These are phyloP conservation scores for Halichoerus grypus DNA, from an alignment of 2,113 vertebrate species.

Conservation along the genomic window DNA sequence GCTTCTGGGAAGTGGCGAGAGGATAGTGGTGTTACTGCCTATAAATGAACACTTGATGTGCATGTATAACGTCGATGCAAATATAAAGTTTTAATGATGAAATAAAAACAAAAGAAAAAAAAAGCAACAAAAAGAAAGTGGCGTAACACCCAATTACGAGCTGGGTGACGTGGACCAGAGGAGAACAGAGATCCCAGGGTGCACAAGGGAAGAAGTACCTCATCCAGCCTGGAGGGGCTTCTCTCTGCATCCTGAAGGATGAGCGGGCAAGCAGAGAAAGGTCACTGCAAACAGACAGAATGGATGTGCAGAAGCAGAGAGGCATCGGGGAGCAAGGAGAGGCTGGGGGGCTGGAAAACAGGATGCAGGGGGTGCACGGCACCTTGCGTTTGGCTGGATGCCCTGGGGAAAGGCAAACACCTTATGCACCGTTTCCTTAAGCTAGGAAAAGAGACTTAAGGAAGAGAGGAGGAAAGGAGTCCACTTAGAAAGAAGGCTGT, in stretches of 20 bases:
- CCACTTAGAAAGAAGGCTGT: background rate
- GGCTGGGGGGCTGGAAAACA: background rate
- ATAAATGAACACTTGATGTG: background rate
- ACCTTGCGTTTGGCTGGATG: fast-evolving
- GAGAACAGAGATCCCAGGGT: background rate
- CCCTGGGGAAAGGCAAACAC: background rate
- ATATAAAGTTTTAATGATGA: background rate
- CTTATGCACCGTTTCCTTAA: fast-evolving
- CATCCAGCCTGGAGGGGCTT: fast-evolving
- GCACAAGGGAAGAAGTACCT: no score
- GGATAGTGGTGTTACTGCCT: background rate
- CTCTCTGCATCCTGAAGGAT: background rate
- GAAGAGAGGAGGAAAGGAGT: background rate
- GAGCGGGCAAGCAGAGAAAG: background rate
- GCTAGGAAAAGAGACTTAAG: background rate
- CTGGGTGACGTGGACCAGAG: background rate
- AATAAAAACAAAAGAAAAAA: background rate
- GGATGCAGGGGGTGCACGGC: background rate
- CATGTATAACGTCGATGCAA: background rate
- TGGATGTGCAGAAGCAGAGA: background rate
- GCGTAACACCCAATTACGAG: no score
- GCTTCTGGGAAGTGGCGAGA: background rate
- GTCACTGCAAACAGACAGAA: background rate
- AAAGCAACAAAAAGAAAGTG: background rate
- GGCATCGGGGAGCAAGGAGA: background rate